These are phyloP conservation scores for Regulus satrapa DNA, from an alignment of 2,113 vertebrate species.

Conservation along the genomic window DNA sequence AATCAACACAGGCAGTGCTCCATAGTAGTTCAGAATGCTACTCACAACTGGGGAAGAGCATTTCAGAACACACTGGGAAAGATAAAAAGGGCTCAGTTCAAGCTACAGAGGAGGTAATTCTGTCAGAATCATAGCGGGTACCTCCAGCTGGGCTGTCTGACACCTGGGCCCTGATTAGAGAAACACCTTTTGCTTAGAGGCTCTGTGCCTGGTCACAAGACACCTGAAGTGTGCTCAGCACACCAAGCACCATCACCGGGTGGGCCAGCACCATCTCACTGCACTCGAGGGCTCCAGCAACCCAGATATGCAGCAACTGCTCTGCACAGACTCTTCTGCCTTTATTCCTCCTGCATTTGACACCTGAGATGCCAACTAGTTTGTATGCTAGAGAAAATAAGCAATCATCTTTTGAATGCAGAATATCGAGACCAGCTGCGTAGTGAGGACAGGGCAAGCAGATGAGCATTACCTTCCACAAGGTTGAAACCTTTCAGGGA, in stretches of 20 bases:
- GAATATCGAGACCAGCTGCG: not conserved
- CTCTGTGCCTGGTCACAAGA: not conserved
- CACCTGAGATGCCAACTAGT: not conserved
- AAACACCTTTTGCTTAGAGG: not conserved
- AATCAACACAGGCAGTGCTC: not conserved
- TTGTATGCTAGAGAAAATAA: not conserved
- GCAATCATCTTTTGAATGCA: not conserved
- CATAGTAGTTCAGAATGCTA: not conserved
- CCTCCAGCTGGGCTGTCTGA: not conserved
- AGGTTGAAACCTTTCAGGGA: not conserved
- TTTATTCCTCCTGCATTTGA: not conserved
- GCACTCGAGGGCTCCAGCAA: not conserved
- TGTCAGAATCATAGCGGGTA: not conserved
- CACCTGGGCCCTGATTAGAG: not conserved
- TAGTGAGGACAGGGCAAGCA: not conserved
- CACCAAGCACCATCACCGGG: rapidly evolving
- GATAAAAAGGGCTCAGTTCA: not conserved
- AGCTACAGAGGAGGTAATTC: not conserved
- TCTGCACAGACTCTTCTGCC: not conserved
- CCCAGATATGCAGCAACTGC: rapidly evolving
- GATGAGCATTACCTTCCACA: not conserved
- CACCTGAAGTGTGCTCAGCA: not conserved
- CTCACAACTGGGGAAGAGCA: not conserved
- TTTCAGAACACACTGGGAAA: not conserved
- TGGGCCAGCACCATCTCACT: not conserved